Evolutionary conservation across 2,797 vertebrate species (phyloP), one percentile per base, ranked within the genome.

Genomic region (Ctenopoma kingsleyae): DNA sequence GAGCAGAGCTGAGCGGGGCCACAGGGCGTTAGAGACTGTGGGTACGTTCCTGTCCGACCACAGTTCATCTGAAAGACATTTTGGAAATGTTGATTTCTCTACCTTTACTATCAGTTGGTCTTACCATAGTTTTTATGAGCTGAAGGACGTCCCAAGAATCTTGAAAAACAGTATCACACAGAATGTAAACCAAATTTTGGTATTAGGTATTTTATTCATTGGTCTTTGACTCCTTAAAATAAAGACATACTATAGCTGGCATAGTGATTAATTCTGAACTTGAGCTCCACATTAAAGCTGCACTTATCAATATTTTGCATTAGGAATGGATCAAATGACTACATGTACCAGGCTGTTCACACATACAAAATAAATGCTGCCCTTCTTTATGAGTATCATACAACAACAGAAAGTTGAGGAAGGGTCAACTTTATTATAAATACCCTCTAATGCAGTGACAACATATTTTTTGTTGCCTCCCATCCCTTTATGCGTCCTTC

Each of bases 1-100:
- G 62, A 76, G 83, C 89, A 85, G 83, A 87, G 71, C 71, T 36
- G 22, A 43, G 58, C n/a, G 25, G 87, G 91, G 81, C 80, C 85
- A 80, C 67, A 19, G 27, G 44, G 40, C 8, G 13, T 46, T 48
- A 40, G 52, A 60, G 27, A 60, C 58, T 1, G 17, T 23, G 76
- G 75, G 86, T 63, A 49, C 46, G 0, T 63, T 32, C 69, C 60
- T 60, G 41, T 73, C 69, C 67, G 52, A 70, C 65, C 60, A 1
- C 77, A 78, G 19, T 62, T 69, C 81, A 78, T 86, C 71, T 83
- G 76, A 89, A 74, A 91, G 77, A 71, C 48, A 59, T 87, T 80
- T 82, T 32, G 19, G 22, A 61, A 25, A 54, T 77, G 69, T 90
- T 85, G 82, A 68, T 84, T 84, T 86, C 58, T 81, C 38, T 49